These are phyloP conservation scores for Eulacestoma nigropectus DNA, from an alignment of 2,113 vertebrate species.

Conservation along the genomic window DNA sequence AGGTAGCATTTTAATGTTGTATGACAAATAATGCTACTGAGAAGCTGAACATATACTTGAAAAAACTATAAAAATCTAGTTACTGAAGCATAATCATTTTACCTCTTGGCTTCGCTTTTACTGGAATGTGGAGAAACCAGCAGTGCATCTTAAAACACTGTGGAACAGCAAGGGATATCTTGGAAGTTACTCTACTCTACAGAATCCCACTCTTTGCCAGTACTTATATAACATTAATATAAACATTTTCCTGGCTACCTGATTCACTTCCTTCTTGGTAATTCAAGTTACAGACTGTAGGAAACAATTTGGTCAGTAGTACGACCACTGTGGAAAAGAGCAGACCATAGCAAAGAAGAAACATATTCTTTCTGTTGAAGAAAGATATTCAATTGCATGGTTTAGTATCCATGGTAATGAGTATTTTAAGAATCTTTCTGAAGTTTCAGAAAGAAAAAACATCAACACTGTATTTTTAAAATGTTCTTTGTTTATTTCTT, in stretches of 20 bases:
- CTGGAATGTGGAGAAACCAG: not conserved
- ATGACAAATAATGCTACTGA: not conserved
- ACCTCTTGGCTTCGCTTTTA: not conserved
- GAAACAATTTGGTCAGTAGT: not conserved
- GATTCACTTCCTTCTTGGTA: not conserved
- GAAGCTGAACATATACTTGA: not conserved
- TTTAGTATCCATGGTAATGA: not conserved
- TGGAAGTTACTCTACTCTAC: not conserved
- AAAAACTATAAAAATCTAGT: not conserved
- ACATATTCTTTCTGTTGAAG: not conserved
- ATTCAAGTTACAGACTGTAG: not conserved
- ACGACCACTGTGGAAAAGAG: not conserved
- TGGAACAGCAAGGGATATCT: not conserved
- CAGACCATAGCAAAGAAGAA: not conserved
- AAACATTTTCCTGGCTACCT: not conserved
- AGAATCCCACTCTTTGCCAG: not conserved
- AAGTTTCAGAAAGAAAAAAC: not conserved
- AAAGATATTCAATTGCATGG: not conserved
- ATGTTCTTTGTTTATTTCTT: not conserved
- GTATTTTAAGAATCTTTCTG: not conserved
- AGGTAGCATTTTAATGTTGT: not conserved
- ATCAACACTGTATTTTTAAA: not conserved
- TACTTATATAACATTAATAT: not conserved
- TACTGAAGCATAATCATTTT: not conserved
- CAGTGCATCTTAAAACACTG: not conserved